A percentile compares a stretch with the other conserved stretches of the same genome.
These are phyloP conservation scores for Catagonus wagneri DNA, from an alignment of 2,113 vertebrate species.

Conservation along the genomic window DNA sequence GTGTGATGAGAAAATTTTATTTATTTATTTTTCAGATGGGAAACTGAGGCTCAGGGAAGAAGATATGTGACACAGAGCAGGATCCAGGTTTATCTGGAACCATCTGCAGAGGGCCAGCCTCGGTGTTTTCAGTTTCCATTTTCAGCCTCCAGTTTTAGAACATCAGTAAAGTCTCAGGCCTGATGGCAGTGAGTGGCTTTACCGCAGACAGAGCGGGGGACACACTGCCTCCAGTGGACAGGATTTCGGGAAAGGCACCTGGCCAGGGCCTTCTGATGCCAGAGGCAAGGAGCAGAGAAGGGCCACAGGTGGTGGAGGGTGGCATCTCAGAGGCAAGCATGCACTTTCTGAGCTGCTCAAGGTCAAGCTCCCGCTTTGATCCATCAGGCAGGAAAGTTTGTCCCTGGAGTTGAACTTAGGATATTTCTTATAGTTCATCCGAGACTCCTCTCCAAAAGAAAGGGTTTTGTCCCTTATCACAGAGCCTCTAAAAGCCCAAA, in stretches of 20 bases:
- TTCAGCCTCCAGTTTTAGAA: background rate
- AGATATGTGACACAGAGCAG: background rate
- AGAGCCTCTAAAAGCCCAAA: background rate
- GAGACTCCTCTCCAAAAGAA: background rate
- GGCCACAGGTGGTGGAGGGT: rapidly evolving
- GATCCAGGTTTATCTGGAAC: background rate
- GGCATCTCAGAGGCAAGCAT: rapidly evolving
- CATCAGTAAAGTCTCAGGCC: background rate
- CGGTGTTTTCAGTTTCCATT: background rate
- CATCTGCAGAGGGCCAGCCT: background rate
- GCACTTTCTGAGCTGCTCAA: rapidly evolving
- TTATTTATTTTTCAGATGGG: background rate
- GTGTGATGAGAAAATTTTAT: background rate
- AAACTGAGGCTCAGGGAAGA: background rate
- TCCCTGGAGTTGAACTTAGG: background rate
- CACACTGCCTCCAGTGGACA: rapidly evolving
- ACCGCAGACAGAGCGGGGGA: background rate
- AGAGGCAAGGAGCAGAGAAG: background rate
- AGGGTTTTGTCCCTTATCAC: background rate
- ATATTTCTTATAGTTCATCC: background rate
- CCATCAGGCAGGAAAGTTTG: background rate
- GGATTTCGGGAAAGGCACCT: background rate
- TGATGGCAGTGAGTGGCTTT: rapidly evolving
- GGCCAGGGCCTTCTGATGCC: background rate
- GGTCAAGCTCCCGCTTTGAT: background rate